Evolutionary conservation across 1,140 invertebrate genomes (phyloP).

Genomic region (Phymorhynchus buccinoides): DNA sequence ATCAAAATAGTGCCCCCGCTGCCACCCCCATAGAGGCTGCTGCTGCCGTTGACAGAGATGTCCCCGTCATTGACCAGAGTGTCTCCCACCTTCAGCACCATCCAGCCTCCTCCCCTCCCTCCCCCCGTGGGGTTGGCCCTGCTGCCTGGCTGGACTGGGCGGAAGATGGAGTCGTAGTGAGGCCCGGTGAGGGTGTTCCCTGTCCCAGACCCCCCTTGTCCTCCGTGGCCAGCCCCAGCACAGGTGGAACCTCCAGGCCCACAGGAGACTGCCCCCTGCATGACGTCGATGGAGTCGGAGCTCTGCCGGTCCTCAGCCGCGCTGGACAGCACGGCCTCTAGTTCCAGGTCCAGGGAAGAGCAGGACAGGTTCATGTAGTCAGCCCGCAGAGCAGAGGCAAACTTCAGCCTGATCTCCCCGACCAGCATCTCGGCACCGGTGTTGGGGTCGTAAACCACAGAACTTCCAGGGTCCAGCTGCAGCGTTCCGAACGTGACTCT

Average conservation of each 20-base stretch:
- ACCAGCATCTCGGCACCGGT: slow-evolving; percentile 62
- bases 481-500: slow-evolving; percentile 59
- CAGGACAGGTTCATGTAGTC: slow-evolving; percentile 63
- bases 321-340: slow-evolving; percentile 56
- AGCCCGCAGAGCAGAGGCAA: slow-evolving; percentile 53
- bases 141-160: slow-evolving; percentile 59
- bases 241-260: neutral
- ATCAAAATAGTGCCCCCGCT: slow-evolving; percentile 65
- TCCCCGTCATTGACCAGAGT: slow-evolving; percentile 59
- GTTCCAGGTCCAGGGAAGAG: slow-evolving; percentile 56
- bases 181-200: slow-evolving; percentile 40
- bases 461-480: slow-evolving; percentile 61
- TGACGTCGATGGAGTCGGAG: slow-evolving; percentile 54
- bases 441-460: slow-evolving; percentile 58
- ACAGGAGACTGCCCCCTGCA: slow-evolving; percentile 45
- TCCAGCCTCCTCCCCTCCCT: slow-evolving; percentile 59
- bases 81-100: slow-evolving; percentile 55
- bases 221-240: slow-evolving; percentile 61
- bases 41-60: slow-evolving; percentile 58
- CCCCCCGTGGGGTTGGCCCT: slow-evolving; percentile 47
- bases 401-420: slow-evolving; percentile 57
- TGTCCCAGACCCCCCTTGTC: slow-evolving; percentile 52
- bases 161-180: slow-evolving; percentile 61
- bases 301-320: slow-evolving; percentile 53
- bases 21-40: slow-evolving; percentile 55